A percentile compares a stretch with the other conserved stretches of the same genome.
These are phyloP conservation scores for Ferdinandea cuprea DNA, from an alignment of 2,888 invertebrate genomes.

Conservation along the genomic window DNA sequence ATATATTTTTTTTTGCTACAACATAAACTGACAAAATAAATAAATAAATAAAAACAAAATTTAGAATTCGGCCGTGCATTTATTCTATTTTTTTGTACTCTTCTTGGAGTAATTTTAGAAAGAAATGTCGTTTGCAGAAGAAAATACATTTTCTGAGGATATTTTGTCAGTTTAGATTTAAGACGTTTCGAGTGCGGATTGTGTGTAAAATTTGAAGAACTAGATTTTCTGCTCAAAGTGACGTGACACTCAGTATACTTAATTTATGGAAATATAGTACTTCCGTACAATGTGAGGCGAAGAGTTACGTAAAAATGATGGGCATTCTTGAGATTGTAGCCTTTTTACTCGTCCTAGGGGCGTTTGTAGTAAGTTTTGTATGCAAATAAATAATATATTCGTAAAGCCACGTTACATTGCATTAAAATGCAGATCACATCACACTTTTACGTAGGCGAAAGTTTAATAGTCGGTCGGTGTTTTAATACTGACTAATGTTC, in stretches of 20 bases:
- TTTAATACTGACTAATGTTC: neutral
- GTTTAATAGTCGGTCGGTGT: neutral
- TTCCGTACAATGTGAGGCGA: constrained; percentile 25
- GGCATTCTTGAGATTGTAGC: constrained; percentile 58
- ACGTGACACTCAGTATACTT: neutral
- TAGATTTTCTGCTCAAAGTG: constrained; percentile 5
- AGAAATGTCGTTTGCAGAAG: neutral
- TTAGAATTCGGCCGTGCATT: constrained; percentile 37
- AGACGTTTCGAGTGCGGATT: constrained; percentile 46
- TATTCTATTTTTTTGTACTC: constrained; percentile 39
- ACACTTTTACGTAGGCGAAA: too few relatives aligned
- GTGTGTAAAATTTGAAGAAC: constrained; percentile 8
- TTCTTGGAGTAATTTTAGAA: constrained; percentile 49
- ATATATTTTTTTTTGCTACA: neutral
- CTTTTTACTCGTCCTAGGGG: constrained; percentile 50
- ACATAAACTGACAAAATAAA: constrained; percentile 6
- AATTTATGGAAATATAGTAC: constrained; percentile 1
- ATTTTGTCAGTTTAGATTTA: constrained; percentile 57
- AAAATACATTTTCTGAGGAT: constrained; percentile 20
- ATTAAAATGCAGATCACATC: neutral
- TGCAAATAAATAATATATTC: too few relatives aligned
- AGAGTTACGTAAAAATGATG: constrained; percentile 51
- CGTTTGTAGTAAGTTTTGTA: constrained; percentile 50
- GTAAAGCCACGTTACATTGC: neutral
- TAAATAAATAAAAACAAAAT: constrained; percentile 36